phyloP scores from a whole-genome alignment of 2,888 invertebrate genomes.

The Zele albiditarsus region DNA sequence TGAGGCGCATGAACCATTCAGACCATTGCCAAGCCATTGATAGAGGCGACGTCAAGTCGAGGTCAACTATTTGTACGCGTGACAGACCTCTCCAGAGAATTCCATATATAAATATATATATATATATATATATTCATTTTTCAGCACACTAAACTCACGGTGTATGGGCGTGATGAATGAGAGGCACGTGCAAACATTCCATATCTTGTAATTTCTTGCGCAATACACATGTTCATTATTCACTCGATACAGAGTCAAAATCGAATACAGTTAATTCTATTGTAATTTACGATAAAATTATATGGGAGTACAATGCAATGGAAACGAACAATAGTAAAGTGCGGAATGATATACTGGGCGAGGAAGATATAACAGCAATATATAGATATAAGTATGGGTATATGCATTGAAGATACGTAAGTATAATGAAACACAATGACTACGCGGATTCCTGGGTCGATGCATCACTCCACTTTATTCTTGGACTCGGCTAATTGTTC shows the following conservation, averaged over 20 bases:
- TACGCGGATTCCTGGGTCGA: constrained; percentile 6
- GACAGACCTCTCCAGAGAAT: constrained; percentile 69
- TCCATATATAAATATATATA: constrained; percentile 50
- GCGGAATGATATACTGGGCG: no score
- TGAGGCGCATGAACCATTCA: constrained; percentile 52
- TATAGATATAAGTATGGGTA: no score
- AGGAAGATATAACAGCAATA: no score
- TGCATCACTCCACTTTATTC: constrained; percentile 64
- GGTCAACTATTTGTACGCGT: constrained; percentile 72
- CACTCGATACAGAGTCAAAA: no score
- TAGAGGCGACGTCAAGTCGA: constrained; percentile 67
- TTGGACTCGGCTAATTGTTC: constrained; percentile 65
- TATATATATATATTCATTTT: constrained; percentile 46
- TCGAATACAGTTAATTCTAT: no score
- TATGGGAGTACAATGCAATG: no score
- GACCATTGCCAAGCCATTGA: constrained; percentile 67
- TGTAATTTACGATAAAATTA: no score
- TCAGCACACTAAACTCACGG: constrained; percentile 21
- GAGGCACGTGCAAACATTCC: no score
- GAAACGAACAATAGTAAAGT: no score
- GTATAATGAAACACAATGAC: constrained; percentile 10
- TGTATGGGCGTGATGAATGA: neutral
- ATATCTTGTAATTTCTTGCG: no score
- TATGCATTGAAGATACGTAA: neutral
- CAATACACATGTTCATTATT: no score